These are phyloP conservation scores for Neogobius melanostomus DNA, from an alignment of 2,113 vertebrate species.

Conservation along the genomic window DNA sequence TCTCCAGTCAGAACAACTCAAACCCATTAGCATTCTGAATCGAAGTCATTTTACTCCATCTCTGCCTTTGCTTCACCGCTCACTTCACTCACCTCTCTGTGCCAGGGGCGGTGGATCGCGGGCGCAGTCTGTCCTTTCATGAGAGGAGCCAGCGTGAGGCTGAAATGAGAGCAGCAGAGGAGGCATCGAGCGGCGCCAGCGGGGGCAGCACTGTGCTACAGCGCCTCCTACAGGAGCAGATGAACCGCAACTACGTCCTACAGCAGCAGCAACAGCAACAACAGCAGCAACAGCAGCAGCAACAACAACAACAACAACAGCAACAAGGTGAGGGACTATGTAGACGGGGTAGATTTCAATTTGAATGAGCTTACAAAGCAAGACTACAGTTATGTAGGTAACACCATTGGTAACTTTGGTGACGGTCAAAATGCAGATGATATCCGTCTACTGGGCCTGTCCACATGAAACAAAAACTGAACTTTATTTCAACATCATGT, in stretches of 20 bases:
- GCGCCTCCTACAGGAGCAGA: slow-evolving; percentile 97
- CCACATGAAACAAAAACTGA: no score
- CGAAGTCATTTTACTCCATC: no score
- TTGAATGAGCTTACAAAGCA: no score
- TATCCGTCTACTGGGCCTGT: no score
- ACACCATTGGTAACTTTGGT: no score
- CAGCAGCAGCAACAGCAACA: slow-evolving; percentile 70
- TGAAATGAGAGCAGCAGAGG: slow-evolving; percentile 95
- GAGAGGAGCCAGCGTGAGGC: slow-evolving; percentile 76
- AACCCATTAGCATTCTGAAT: no score
- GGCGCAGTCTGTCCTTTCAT: slow-evolving; percentile 82
- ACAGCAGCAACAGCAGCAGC: slow-evolving; percentile 65
- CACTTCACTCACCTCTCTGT: not conserved
- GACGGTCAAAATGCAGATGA: no score
- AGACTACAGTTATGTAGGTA: no score
- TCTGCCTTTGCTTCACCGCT: no score
- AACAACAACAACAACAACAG: not conserved
- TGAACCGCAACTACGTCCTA: slow-evolving; percentile 89
- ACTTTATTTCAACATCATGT: no score
- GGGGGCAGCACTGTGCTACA: slow-evolving; percentile 88
- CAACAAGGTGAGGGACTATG: not conserved
- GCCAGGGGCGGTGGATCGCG: slow-evolving; percentile 83
- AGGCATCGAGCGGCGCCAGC: slow-evolving; percentile 77
- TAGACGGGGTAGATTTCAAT: no score
- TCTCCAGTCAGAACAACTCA: no score